These are phyloP conservation scores for Ophiodon elongatus DNA, from an alignment of 2,113 vertebrate species.

Conservation along the genomic window DNA sequence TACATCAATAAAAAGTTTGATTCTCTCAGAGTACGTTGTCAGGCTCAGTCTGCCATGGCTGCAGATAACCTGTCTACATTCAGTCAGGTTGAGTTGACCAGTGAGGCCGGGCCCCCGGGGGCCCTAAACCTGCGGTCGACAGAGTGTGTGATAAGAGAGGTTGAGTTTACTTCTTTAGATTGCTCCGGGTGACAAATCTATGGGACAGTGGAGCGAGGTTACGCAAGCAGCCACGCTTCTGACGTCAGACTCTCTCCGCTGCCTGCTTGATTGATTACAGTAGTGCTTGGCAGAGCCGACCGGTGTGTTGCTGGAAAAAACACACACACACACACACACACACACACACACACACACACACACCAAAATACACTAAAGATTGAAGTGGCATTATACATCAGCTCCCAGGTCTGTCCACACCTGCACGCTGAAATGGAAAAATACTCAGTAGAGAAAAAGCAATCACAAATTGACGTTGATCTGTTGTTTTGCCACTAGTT, in stretches of 20 bases:
- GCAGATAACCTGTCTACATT: background rate
- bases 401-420: background rate
- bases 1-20: background rate
- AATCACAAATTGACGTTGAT: background rate
- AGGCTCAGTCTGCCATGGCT: background rate
- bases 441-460: background rate
- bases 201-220: slow-evolving; percentile 61
- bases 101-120: slow-evolving; percentile 28
- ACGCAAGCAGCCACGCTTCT: slow-evolving; percentile 66
- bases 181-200: slow-evolving; percentile 64
- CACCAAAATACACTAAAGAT: slow-evolving; percentile 42
- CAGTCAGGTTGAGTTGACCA: slow-evolving; percentile 57
- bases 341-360: background rate
- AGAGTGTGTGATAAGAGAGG: slow-evolving; percentile 65
- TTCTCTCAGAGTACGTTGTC: background rate
- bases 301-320: slow-evolving; percentile 40
- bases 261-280: slow-evolving; percentile 76
- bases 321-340: background rate
- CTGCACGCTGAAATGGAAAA: background rate
- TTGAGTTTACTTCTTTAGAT: slow-evolving; percentile 68
- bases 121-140: slow-evolving; percentile 27
- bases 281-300: slow-evolving; percentile 49
- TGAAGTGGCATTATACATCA: slow-evolving; percentile 21
- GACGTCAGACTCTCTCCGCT: slow-evolving; percentile 65
- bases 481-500: background rate